Evolutionary conservation across 2,797 vertebrate species (phyloP).

Genomic region (Anabas testudineus): DNA sequence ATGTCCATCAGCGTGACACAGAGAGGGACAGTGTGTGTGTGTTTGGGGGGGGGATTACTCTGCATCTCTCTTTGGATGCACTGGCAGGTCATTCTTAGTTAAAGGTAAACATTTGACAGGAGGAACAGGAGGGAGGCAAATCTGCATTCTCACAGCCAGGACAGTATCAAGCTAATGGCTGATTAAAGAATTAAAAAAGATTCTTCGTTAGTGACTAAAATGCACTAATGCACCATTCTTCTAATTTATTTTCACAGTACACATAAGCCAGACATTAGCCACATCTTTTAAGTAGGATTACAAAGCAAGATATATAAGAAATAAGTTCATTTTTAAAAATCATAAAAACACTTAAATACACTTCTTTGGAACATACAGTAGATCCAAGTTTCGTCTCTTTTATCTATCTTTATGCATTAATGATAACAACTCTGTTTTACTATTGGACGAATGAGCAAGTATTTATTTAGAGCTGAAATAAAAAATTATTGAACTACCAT

Average conservation of each 20-base stretch:
- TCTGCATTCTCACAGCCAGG: slow-evolving; percentile 16
- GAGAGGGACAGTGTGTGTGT: slow-evolving; percentile 33
- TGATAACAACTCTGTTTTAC: neutral
- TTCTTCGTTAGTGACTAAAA: slow-evolving; percentile 43
- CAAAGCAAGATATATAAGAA: neutral
- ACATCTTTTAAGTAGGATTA: neutral
- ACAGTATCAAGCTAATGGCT: slow-evolving; percentile 29
- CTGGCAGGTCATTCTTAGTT: slow-evolving; percentile 40
- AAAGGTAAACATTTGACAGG: slow-evolving; percentile 37
- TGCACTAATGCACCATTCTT: slow-evolving; percentile 26
- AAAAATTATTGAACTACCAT: neutral
- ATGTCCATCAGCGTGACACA: slow-evolving; percentile 65
- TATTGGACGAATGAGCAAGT: neutral
- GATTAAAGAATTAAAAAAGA: neutral
- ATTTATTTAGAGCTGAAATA: neutral
- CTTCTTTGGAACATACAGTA: neutral
- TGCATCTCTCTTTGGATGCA: slow-evolving; percentile 18
- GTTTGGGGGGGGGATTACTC: slow-evolving; percentile 29
- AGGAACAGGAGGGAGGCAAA: slow-evolving; percentile 15
- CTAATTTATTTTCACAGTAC: slow-evolving; percentile 20
- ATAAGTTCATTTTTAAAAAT: too few relatives aligned
- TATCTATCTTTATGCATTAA: neutral
- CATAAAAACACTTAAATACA: neutral
- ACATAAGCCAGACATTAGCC: neutral
- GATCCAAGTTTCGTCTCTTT: neutral